A percentile compares a stretch with the other conserved stretches of the same genome.
phyloP scores from a whole-genome alignment of 1,140 invertebrate species.

The Drosophila ercepeae region DNA sequence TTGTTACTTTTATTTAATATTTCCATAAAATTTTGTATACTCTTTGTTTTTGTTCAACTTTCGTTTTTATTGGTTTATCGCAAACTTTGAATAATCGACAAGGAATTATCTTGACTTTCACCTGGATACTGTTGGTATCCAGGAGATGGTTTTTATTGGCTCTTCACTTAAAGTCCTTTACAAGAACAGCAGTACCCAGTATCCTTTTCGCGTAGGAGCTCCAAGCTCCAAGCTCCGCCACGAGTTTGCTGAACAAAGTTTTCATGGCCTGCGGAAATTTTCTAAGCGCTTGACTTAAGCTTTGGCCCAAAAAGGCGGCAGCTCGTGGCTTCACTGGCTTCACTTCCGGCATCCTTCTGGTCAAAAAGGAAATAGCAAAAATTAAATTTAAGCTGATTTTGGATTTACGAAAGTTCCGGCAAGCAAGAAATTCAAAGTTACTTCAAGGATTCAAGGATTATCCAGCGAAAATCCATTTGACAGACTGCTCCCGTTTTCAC shows the following conservation, averaged over 20 bases:
- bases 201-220: background rate
- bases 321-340: constrained; percentile 1
- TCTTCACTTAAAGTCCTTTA: background rate
- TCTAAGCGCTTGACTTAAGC: constrained; percentile 17
- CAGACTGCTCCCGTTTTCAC: constrained; percentile 28
- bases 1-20: constrained; percentile 1
- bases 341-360: constrained; percentile 16
- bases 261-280: constrained; percentile 30
- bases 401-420: constrained; percentile 39
- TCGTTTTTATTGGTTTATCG: constrained; percentile 28
- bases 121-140: too few relatives aligned
- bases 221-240: background rate
- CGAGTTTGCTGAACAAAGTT: constrained; percentile 48
- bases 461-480: constrained; percentile 22
- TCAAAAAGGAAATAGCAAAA: constrained; percentile 53
- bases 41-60: too few relatives aligned
- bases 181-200: background rate
- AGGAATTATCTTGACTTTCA: background rate
- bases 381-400: constrained; percentile 77
- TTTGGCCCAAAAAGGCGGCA: constrained; percentile 3
- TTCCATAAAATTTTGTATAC: background rate
- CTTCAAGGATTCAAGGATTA: constrained; percentile 22
- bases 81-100: constrained; percentile 47
- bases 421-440: background rate
- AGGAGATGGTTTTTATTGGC: too few relatives aligned